Conservation (phyloP, 2,797 vertebrate genomes). For the Adrianichthys oophorus region DNA sequence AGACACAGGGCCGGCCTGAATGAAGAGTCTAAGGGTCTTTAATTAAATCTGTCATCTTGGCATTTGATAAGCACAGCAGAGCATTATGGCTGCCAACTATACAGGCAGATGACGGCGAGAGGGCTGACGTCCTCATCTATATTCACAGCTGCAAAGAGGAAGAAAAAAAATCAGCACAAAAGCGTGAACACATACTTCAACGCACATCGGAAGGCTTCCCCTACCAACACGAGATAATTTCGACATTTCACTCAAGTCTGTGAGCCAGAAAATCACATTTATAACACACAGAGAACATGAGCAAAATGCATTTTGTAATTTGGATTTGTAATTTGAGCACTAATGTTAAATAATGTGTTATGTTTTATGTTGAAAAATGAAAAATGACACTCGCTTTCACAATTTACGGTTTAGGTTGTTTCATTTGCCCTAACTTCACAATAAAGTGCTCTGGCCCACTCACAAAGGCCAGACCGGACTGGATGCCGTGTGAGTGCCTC, state of each 20-base stretch:
- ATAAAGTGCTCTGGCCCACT: too few relatives aligned
- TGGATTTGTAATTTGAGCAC: neutral
- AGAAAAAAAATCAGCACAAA: neutral
- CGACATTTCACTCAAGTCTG: neutral
- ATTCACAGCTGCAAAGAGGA: slow-evolving; percentile 8
- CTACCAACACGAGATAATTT: slow-evolving; percentile 4
- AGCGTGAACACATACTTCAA: neutral
- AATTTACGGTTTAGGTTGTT: too few relatives aligned
- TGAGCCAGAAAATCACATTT: slow-evolving; percentile 11
- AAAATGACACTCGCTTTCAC: too few relatives aligned
- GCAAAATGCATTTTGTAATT: neutral
- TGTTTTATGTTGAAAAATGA: neutral
- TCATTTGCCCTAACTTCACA: too few relatives aligned
- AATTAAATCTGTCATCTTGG: slow-evolving; percentile 74
- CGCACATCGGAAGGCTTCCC: neutral
- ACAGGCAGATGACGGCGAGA: slow-evolving; percentile 19
- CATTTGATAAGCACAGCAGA: slow-evolving; percentile 64
- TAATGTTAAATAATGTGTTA: neutral
- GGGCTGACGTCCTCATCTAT: slow-evolving; percentile 17
- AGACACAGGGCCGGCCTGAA: slow-evolving; percentile 42
- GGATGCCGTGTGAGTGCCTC: too few relatives aligned
- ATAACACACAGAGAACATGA: neutral
- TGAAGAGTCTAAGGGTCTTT: slow-evolving; percentile 53
- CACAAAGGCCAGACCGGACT: too few relatives aligned
- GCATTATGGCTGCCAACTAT: slow-evolving; percentile 50